These are phyloP conservation scores for Apotomis betuletana DNA, from an alignment of 2,888 invertebrate genomes.

Conservation along the genomic window DNA sequence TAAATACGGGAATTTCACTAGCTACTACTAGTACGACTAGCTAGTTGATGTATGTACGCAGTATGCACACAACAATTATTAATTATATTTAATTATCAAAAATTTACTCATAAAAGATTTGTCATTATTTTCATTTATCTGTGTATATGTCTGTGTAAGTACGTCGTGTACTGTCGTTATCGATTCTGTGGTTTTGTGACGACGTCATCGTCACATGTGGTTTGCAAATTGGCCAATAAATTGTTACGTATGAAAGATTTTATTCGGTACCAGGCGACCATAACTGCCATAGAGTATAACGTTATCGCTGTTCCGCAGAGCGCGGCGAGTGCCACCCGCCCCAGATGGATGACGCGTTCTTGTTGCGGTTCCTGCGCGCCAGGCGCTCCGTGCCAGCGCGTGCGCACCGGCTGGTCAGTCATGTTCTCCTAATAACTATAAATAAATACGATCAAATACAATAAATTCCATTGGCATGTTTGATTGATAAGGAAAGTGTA, in stretches of 20 bases:
- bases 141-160: too few relatives aligned
- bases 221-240: background rate
- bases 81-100: too few relatives aligned
- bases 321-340: conserved; percentile 87
- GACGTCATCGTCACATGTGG: too few relatives aligned
- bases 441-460: conserved; percentile 21
- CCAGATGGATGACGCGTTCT: conserved; percentile 88
- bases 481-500: background rate
- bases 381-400: conserved; percentile 87
- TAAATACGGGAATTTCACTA: too few relatives aligned
- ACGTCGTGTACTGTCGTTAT: too few relatives aligned
- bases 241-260: conserved; percentile 40
- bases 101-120: too few relatives aligned
- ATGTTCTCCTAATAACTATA: conserved; percentile 41
- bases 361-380: conserved; percentile 88
- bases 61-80: too few relatives aligned
- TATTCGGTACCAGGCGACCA: conserved; percentile 42
- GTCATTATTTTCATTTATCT: too few relatives aligned
- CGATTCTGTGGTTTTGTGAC: too few relatives aligned
- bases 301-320: conserved; percentile 75
- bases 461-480: background rate
- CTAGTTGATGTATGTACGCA: too few relatives aligned
- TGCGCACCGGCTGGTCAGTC: conserved; percentile 88
- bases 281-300: conserved; percentile 21
- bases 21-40: too few relatives aligned